phyloP scores from a whole-genome alignment of 2,888 invertebrate species.

The Strigamia transsilvanica region DNA sequence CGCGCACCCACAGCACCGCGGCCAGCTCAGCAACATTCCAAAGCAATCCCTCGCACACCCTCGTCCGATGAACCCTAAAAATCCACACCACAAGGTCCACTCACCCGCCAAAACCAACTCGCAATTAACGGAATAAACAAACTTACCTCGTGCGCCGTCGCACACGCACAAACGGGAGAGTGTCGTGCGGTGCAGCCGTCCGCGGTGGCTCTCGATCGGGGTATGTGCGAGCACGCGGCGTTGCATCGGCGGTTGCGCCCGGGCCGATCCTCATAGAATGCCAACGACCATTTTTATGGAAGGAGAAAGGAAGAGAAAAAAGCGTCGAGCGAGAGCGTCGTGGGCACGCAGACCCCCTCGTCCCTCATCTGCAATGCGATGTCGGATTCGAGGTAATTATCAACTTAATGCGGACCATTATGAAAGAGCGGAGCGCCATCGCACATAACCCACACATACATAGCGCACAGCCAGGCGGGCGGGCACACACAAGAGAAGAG shows the following conservation, averaged over 20 bases:
- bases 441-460: constrained; percentile 8
- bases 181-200: too few relatives aligned
- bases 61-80: neutral
- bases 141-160: neutral
- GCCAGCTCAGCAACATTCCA: constrained; percentile 32
- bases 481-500: constrained; percentile 46
- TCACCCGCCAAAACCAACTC: neutral
- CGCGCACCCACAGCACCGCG: constrained; percentile 43
- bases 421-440: constrained; percentile 49
- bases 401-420: constrained; percentile 55
- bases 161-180: too few relatives aligned
- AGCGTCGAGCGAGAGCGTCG: constrained; percentile 41
- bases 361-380: constrained; percentile 54
- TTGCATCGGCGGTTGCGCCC: constrained; percentile 37
- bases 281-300: constrained; percentile 54
- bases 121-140: neutral
- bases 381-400: constrained; percentile 55
- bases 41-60: neutral
- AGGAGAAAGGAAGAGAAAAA: constrained; percentile 19
- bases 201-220: constrained; percentile 30
- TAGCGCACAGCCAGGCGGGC: neutral
- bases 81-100: neutral
- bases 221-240: constrained; percentile 17
- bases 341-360: constrained; percentile 11
- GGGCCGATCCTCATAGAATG: constrained; percentile 51